These are phyloP conservation scores for Zalophus californianus DNA, from an alignment of 2,797 vertebrate genomes.

Conservation along the genomic window DNA sequence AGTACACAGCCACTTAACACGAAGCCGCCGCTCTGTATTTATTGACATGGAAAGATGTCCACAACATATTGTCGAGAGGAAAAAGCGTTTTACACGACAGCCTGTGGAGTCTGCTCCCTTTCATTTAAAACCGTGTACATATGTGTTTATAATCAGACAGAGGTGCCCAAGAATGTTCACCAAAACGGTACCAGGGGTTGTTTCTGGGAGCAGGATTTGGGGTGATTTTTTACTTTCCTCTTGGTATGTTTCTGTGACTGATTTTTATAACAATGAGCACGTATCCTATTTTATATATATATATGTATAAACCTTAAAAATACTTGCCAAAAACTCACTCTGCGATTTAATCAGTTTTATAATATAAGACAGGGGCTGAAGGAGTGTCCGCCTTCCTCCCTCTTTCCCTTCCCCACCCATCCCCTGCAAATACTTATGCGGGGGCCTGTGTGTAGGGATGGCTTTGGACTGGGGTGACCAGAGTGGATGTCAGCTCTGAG, in stretches of 20 bases:
- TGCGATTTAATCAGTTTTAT: constrained; percentile 19
- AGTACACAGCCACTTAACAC: neutral
- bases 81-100: constrained; percentile 55
- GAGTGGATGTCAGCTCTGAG: too few species aligned
- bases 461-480: neutral
- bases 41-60: constrained; percentile 73
- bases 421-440: neutral
- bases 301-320: neutral
- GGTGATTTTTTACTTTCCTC: constrained; percentile 41
- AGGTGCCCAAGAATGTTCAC: neutral
- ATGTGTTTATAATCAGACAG: constrained; percentile 68
- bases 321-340: neutral
- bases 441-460: neutral
- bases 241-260: neutral
- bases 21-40: constrained; percentile 50
- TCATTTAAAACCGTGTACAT: constrained; percentile 48
- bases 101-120: constrained; percentile 32
- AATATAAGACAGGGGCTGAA: neutral
- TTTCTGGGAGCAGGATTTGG: neutral
- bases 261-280: constrained; percentile 9
- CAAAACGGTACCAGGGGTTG: neutral
- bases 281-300: neutral
- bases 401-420: neutral
- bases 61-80: constrained; percentile 73
- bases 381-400: neutral